Evolutionary conservation across 2,113 vertebrate genomes (phyloP).

Genomic region (Macquaria ambigua): DNA sequence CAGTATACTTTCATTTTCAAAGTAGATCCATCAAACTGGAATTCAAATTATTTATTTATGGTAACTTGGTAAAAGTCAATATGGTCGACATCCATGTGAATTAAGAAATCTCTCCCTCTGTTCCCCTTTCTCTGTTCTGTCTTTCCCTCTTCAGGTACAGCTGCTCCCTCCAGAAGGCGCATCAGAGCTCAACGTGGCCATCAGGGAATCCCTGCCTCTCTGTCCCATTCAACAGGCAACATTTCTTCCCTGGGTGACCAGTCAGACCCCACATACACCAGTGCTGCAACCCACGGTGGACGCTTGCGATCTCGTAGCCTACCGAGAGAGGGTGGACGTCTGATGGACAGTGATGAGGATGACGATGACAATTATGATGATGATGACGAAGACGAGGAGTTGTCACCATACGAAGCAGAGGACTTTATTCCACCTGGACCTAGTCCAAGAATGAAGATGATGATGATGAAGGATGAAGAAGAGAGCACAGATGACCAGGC

Average conservation of each 20-base stretch:
- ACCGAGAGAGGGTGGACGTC: constrained; percentile 92
- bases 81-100: constrained; percentile 3
- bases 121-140: constrained; percentile 17
- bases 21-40: constrained; percentile 16
- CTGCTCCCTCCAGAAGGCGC: constrained; percentile 94
- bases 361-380: constrained; percentile 85
- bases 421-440: constrained; percentile 87
- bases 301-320: constrained; percentile 95
- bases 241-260: constrained; percentile 94
- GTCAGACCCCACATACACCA: constrained; percentile 88
- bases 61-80: background rate
- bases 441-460: constrained; percentile 86
- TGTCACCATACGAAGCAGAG: constrained; percentile 90
- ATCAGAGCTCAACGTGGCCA: constrained; percentile 96
- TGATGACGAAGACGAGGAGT: constrained; percentile 87
- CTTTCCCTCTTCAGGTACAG: constrained; percentile 67
- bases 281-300: constrained; percentile 82
- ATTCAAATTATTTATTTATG: constrained; percentile 14
- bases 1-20: constrained; percentile 27
- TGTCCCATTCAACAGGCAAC: constrained; percentile 97
- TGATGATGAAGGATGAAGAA: constrained; percentile 89
- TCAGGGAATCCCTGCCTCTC: constrained; percentile 92
- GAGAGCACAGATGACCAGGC: constrained; percentile 90
- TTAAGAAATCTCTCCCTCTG: constrained; percentile 31
- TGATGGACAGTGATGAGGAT: constrained; percentile 88